phyloP scores from a whole-genome alignment of 2,797 vertebrate genomes.

The Chaenodraco wilsoni region DNA sequence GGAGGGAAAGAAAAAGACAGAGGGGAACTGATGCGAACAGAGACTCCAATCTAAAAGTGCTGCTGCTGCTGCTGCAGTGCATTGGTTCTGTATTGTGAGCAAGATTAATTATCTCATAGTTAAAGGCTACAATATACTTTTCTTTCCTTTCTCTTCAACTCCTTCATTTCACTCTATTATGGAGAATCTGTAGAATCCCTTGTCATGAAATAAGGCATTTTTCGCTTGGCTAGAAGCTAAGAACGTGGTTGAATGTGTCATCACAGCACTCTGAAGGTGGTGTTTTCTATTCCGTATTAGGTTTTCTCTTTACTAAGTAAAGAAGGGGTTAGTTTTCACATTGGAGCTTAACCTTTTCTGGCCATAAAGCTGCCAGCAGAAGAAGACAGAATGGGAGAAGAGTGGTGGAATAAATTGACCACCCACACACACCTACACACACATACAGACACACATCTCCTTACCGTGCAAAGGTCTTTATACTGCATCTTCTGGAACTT shows the following conservation, averaged over 20 bases:
- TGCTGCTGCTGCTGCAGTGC: constrained; percentile 23
- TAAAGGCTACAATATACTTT: constrained; percentile 12
- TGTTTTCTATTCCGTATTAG: constrained; percentile 5
- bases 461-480: constrained; percentile 96
- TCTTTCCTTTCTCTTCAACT: constrained; percentile 9
- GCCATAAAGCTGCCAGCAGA: not conserved
- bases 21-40: constrained; percentile 6
- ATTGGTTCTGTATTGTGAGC: constrained; percentile 37
- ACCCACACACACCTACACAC: not conserved
- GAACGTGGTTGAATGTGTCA: constrained; percentile 5
- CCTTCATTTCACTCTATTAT: constrained; percentile 35
- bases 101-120: constrained; percentile 47
- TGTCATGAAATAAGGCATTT: constrained; percentile 40
- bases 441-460: constrained; percentile 34
- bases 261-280: constrained; percentile 6
- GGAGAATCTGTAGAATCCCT: constrained; percentile 27
- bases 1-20: constrained; percentile 1
- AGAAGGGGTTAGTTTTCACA: not conserved
- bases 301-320: constrained; percentile 10
- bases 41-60: constrained; percentile 27
- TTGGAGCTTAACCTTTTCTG: constrained; percentile 4
- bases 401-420: not conserved
- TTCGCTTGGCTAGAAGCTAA: constrained; percentile 31
- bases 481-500: constrained; percentile 99
- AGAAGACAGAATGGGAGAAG: not conserved